A percentile compares a stretch with the other conserved stretches of the same genome.
These are phyloP conservation scores for Brevimyrus niger DNA, from an alignment of 2,113 vertebrate species.

Conservation along the genomic window DNA sequence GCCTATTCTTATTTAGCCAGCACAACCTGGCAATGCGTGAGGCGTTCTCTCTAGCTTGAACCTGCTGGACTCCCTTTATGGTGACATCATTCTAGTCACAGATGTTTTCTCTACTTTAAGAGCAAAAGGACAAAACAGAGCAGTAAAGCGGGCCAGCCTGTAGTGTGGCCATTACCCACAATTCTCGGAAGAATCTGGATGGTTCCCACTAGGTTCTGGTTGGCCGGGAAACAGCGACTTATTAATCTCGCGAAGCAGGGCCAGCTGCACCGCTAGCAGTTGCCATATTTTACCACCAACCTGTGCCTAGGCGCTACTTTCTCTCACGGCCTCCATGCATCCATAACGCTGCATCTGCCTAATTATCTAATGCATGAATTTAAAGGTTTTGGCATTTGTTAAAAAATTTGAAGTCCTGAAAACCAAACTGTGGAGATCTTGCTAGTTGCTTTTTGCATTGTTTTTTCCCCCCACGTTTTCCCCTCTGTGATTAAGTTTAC, in stretches of 20 bases:
- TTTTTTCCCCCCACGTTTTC: conserved; percentile 29
- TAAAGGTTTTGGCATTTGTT: neutral
- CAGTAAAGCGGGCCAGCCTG: conserved; percentile 94
- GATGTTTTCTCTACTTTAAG: conserved; percentile 80
- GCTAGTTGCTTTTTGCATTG: conserved; percentile 14
- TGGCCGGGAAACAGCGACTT: conserved; percentile 98
- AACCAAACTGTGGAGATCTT: neutral
- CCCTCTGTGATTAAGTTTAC: conserved; percentile 72
- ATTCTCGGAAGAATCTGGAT: conserved; percentile 80
- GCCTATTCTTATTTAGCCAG: conserved; percentile 13
- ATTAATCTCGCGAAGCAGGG: conserved; percentile 99
- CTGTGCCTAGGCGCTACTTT: conserved; percentile 65
- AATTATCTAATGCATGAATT: neutral
- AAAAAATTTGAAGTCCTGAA: neutral
- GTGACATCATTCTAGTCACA: conserved; percentile 87
- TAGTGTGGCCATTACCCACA: conserved; percentile 90
- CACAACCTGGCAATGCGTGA: conserved; percentile 4
- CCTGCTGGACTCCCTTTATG: conserved; percentile 58
- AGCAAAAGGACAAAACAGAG: conserved; percentile 68
- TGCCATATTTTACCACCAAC: conserved; percentile 84
- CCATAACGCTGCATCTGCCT: neutral
- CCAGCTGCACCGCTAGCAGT: conserved; percentile 93
- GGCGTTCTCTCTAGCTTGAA: conserved; percentile 36
- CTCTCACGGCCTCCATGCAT: conserved; percentile 20
- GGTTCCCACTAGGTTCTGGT: conserved; percentile 99